Evolutionary conservation across 2,888 invertebrate species (phyloP).

Genomic region (Cephus rjabovi): DNA sequence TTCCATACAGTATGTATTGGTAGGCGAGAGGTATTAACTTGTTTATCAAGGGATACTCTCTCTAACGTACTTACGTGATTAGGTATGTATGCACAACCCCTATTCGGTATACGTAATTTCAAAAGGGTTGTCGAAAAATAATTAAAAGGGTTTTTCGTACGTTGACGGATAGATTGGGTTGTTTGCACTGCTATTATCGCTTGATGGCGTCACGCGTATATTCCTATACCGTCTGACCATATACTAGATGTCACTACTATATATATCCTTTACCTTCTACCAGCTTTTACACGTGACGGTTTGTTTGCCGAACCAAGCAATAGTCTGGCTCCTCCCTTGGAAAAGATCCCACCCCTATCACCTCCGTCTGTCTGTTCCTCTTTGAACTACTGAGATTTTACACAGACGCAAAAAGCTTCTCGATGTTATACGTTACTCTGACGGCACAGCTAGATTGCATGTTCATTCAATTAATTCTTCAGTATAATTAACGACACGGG

Average conservation of each 20-base stretch:
- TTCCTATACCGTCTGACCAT: not conserved
- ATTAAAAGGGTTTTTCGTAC: not conserved
- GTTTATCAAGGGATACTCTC: not conserved
- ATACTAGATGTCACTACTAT: not conserved
- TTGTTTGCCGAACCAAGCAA: not conserved
- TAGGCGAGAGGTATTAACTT: too few species aligned
- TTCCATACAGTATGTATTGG: not conserved
- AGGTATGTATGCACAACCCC: not conserved
- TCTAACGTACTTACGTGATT: not conserved
- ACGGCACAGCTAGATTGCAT: not conserved
- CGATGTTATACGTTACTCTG: not conserved
- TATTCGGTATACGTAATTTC: not conserved
- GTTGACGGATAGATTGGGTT: not conserved
- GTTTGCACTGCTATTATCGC: not conserved
- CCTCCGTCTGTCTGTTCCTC: not conserved
- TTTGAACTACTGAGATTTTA: not conserved
- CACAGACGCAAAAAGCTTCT: not conserved
- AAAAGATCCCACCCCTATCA: not conserved
- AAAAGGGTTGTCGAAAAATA: not conserved
- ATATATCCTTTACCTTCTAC: not conserved
- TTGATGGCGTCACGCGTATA: not conserved
- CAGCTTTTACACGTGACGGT: not conserved
- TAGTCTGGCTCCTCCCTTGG: not conserved
- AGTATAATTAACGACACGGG: not conserved
- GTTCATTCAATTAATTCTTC: not conserved